A percentile compares a stretch with the other conserved stretches of the same genome.
Evolutionary conservation across 2,797 vertebrate species (phyloP).

Genomic region (Rhinatrema bivittatum): DNA sequence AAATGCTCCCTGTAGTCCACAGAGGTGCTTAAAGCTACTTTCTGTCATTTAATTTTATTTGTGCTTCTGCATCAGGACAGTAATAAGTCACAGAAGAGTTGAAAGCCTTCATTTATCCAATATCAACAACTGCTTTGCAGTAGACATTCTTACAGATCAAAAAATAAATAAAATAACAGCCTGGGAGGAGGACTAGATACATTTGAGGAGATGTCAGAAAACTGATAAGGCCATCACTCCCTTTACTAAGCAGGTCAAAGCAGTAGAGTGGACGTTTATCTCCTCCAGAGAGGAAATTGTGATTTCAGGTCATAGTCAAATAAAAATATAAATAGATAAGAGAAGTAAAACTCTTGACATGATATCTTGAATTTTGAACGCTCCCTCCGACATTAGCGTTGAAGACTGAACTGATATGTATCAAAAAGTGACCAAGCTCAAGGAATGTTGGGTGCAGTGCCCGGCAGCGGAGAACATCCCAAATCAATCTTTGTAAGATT

Average conservation of each 20-base stretch:
- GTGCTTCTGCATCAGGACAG: background rate
- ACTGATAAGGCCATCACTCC: background rate
- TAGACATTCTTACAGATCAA: background rate
- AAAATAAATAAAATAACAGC: background rate
- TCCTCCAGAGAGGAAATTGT: background rate
- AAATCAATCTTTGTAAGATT: constrained; percentile 51
- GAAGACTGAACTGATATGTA: no score
- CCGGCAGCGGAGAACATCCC: constrained; percentile 47
- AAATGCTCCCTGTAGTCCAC: background rate
- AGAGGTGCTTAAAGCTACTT: background rate
- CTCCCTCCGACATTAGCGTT: no score
- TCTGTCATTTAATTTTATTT: background rate
- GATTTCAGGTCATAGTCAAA: no score
- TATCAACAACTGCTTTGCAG: background rate
- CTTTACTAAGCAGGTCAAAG: background rate
- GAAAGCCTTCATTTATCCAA: background rate
- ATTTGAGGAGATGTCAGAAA: background rate
- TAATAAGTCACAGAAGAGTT: background rate
- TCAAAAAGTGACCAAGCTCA: no score
- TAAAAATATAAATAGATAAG: no score
- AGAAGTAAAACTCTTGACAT: no score
- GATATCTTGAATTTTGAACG: no score
- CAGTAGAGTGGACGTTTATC: no score
- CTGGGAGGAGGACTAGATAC: background rate
- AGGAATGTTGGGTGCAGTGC: constrained; percentile 29